phyloP scores from a whole-genome alignment of 2,797 vertebrate species.

The Diglossa cyanea region DNA sequence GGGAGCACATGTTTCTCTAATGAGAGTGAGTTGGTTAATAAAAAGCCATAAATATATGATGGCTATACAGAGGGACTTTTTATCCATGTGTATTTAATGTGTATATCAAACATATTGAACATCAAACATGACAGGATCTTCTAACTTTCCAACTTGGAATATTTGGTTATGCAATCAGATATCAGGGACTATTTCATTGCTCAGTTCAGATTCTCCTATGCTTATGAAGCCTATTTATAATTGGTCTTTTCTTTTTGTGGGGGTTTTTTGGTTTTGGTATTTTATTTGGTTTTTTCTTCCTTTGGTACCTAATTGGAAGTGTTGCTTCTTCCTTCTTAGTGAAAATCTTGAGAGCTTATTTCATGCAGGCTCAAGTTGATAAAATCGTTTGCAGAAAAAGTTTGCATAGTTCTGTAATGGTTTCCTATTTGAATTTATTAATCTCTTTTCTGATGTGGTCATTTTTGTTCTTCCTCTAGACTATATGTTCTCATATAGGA shows the following conservation, averaged over 20 bases:
- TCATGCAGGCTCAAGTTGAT: neutral
- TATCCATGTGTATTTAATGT: neutral
- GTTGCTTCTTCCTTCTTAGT: neutral
- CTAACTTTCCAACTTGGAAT: neutral
- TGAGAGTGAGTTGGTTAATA: neutral
- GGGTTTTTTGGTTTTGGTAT: accelerated
- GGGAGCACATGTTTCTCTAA: neutral
- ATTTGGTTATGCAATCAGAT: neutral
- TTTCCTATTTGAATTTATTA: neutral
- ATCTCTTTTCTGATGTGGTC: neutral
- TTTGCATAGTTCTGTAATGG: neutral
- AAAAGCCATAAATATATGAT: neutral
- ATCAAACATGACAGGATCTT: neutral
- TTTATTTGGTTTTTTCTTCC: neutral
- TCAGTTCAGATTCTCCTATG: neutral
- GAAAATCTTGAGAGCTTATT: neutral
- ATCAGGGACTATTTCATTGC: neutral
- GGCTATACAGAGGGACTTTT: accelerated
- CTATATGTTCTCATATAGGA: neutral
- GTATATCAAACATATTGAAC: neutral
- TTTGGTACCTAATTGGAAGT: neutral
- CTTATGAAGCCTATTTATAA: neutral
- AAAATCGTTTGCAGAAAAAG: neutral
- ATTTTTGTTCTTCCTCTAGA: neutral
- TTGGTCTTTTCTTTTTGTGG: neutral